phyloP scores from a whole-genome alignment of 2,888 invertebrate genomes.

The Brenthis hecate region DNA sequence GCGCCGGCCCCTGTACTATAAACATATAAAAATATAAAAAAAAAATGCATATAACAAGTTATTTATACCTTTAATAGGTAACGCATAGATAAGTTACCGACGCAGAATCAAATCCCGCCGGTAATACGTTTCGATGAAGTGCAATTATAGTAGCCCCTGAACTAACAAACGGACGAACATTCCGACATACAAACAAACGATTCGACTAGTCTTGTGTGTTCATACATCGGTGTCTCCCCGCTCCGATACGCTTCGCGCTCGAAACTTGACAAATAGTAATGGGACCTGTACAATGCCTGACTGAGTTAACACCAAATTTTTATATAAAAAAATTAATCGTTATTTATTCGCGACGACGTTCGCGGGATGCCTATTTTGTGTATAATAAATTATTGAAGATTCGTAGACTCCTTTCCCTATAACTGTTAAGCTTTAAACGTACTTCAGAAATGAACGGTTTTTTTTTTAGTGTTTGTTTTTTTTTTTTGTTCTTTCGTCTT shows the following conservation, averaged over 20 bases:
- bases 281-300: slow-evolving; percentile 72
- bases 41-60: not conserved
- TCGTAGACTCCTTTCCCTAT: slow-evolving; percentile 29
- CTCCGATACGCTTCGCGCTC: slow-evolving; percentile 48
- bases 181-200: slow-evolving; percentile 53
- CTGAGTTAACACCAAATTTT: slow-evolving; percentile 75
- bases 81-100: slow-evolving; percentile 20
- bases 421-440: slow-evolving; percentile 47
- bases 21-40: not conserved
- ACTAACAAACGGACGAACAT: slow-evolving; percentile 42
- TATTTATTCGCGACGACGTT: slow-evolving; percentile 49
- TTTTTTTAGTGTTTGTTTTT: not conserved
- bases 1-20: not conserved
- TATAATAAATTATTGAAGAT: slow-evolving; percentile 40
- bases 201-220: slow-evolving; percentile 66
- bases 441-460: slow-evolving; percentile 37
- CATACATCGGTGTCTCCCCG: slow-evolving; percentile 51
- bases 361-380: slow-evolving; percentile 37
- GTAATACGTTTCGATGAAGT: slow-evolving; percentile 21
- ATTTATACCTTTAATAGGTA: slow-evolving; percentile 16
- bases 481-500: not conserved
- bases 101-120: slow-evolving; percentile 26
- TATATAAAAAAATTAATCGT: slow-evolving; percentile 48
- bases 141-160: slow-evolving; percentile 3
- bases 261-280: slow-evolving; percentile 48